Base-by-base conservation (phyloP, 2,888 invertebrate genomes). In the Periphyllus acericola region DNA sequence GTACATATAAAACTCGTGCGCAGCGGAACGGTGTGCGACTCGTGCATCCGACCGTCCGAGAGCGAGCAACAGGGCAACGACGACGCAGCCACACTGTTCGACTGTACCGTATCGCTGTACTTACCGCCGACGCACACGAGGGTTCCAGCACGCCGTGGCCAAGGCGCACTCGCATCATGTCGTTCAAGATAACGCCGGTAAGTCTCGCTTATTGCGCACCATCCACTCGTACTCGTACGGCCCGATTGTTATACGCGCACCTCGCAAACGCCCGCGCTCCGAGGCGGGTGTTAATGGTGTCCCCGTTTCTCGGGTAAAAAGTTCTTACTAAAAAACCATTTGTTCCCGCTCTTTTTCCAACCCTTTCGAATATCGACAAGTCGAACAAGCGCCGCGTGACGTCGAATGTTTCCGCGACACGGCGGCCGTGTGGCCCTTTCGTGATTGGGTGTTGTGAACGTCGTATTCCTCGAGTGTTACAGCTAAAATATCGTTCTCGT, bases 111-210 rank as follows among this genome's bases (percentile, higher is more conserved):
- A n/a, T n/a, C n/a, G n/a, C n/a, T n/a, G n/a, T n/a, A n/a, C n/a
- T n/a, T n/a, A n/a, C n/a, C n/a, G n/a, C n/a, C 34, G 8, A 9
- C 40, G 25, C 74, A 72, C 60, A 32, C 71, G 19, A 3, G 21
- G 21, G 19, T 71, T n/a, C 52, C 14, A 46, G 46, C 46, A 46
- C 46, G n/a, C n/a, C n/a, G 46, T 46, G 46, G 14, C 46, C 14
- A 14, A n/a, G n/a, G n/a, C n/a, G 40, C 25, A 6, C 32, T 1
- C 25, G n/a, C 32, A 40, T 34, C 32, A 87, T 87, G 87, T 32
- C 29, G 29, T 19, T 66, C 80, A 81, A 81, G 19, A 66, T 74
- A 46, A 81, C 74, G 74, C 87, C 87, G 87, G 87, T 87, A 81
- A 87, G 87, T 74, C 74, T 34, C n/a, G n/a, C n/a, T n/a, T n/a